Evolutionary conservation across 1,140 invertebrate genomes (phyloP).

Genomic region (Trichonephila clavata): DNA sequence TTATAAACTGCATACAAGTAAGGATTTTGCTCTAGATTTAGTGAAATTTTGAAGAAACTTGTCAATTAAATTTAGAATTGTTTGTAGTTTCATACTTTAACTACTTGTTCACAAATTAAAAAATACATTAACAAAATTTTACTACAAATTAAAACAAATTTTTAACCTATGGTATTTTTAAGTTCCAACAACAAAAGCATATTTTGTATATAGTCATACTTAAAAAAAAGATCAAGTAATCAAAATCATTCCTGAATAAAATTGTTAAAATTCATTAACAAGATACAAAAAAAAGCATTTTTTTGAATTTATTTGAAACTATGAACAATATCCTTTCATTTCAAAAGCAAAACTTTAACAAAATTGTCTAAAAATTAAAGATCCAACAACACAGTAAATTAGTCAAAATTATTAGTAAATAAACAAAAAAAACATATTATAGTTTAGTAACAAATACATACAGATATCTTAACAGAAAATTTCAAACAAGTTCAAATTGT

Average conservation of each 20-base stretch:
- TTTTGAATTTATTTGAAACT: constrained; percentile 42
- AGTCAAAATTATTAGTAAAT: constrained; percentile 19
- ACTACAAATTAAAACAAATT: not conserved
- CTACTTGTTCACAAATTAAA: constrained; percentile 54
- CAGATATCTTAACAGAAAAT: too few relatives aligned
- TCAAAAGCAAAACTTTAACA: constrained; percentile 15
- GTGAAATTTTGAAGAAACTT: not conserved
- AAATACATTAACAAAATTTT: constrained; percentile 13
- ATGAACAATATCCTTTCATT: not conserved
- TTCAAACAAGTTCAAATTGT: too few relatives aligned
- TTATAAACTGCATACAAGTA: not conserved
- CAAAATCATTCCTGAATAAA: constrained; percentile 9
- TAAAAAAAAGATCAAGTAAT: constrained; percentile 51
- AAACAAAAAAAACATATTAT: not conserved
- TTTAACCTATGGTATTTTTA: not conserved
- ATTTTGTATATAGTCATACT: constrained; percentile 49
- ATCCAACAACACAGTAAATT: constrained; percentile 27
- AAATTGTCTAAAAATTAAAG: constrained; percentile 19
- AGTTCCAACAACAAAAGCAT: constrained; percentile 33
- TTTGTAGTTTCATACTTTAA: constrained; percentile 41
- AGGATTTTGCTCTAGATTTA: not conserved
- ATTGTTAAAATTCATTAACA: constrained; percentile 22
- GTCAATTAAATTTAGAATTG: constrained; percentile 10
- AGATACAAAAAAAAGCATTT: not conserved
- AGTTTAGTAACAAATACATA: not conserved